Conservation (phyloP, 2,888 invertebrate species). For the Hesperia comma region DNA sequence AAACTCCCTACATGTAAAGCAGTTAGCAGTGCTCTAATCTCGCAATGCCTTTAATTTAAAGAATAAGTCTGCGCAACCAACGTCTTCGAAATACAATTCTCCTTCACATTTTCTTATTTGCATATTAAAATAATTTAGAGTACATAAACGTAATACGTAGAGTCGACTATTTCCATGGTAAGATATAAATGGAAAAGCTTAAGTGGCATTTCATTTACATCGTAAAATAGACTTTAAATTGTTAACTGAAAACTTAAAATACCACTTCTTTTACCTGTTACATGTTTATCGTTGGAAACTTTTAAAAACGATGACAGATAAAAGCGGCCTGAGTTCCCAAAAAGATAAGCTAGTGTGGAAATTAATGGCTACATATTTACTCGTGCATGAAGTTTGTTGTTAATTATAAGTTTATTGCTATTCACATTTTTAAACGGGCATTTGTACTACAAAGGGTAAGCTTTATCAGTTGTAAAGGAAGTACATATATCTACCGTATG, state of each 20-base stretch:
- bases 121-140: conserved; percentile 84
- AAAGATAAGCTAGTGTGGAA: conserved; percentile 84
- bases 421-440: conserved; percentile 73
- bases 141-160: conserved; percentile 77
- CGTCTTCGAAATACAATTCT: conserved; percentile 80
- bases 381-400: conserved; percentile 83
- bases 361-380: conserved; percentile 83
- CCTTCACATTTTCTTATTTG: conserved; percentile 83
- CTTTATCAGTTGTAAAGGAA: conserved; percentile 80
- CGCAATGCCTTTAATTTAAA: conserved; percentile 81
- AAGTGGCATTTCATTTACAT: conserved; percentile 50
- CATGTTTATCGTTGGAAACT: conserved; percentile 61
- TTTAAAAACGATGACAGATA: conserved; percentile 80
- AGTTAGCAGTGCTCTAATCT: conserved; percentile 83
- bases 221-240: conserved; percentile 61
- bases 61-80: conserved; percentile 81
- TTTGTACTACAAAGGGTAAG: conserved; percentile 77
- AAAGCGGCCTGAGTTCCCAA: conserved; percentile 82
- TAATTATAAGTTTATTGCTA: conserved; percentile 82
- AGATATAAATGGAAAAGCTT: conserved; percentile 55
- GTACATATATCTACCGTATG: conserved; percentile 64
- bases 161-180: conserved; percentile 68
- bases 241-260: conserved; percentile 55
- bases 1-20: conserved; percentile 81
- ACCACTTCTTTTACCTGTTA: conserved; percentile 54